Evolutionary conservation across 2,888 invertebrate species (phyloP), one percentile per base, ranked within the genome.

Genomic region (Chrysolina haemoptera): DNA sequence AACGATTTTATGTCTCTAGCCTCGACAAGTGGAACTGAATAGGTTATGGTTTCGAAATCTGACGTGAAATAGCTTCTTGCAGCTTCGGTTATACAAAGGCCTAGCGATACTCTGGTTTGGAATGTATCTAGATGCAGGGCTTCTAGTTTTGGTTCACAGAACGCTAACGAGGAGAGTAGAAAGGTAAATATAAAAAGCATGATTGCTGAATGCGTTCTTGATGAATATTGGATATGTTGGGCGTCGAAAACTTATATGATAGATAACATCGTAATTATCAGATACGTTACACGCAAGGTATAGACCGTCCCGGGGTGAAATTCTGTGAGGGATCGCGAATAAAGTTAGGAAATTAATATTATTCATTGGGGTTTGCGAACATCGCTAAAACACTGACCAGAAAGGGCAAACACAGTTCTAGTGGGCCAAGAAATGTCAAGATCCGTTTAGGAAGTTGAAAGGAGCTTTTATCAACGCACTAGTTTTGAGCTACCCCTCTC

Each of bases 31-130:
- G 79, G 77, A 20, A 77, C n/a, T 1, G 72, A 66, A 22, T 62
- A 75, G 14, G 74, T 76, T 1, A 78, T 70, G 0, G 72, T 64
- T 46, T 72, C 72, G 20, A 70, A 71, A 65, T 64, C 70, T n/a
- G 73, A 63, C 5, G 14, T 62, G 41, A 79, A 79, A 43, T 70
- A 79, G 9, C 12, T 53, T 67, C 68, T 75, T 11, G 70, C 41
- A 27, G 74, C 75, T 75, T 77, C 67, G 10, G 71, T 48, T 11
- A 79, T 78, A 63, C 79, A 79, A 5, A 62, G 20, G 27, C 75
- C 65, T 12, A 79, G 27, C 16, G 77, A 77, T 11, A 67, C 11
- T 62, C 77, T 73, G 4, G 70, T 72, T 41, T 73, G 22, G 0
- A 68, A 18, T 12, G 74, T 71, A n/a, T 65, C 48, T 22, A 59